Evolutionary conservation across 2,797 vertebrate species (phyloP).

Genomic region (Enteromius afrohamiltoni): DNA sequence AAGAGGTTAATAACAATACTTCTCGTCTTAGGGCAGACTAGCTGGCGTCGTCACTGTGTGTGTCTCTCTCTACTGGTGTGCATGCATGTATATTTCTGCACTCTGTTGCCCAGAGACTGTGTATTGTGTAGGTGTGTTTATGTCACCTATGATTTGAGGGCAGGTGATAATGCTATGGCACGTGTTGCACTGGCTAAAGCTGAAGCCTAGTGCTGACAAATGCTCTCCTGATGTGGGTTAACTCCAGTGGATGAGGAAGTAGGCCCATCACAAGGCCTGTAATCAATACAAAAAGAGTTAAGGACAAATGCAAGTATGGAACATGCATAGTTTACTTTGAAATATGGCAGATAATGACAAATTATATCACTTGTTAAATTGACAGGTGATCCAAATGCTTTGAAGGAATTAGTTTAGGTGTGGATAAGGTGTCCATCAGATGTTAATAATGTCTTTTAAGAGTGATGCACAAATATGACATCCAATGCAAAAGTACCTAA

Average conservation of each 20-base stretch:
- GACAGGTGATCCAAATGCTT: background rate
- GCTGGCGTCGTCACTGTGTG: slow-evolving; percentile 73
- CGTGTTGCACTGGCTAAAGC: slow-evolving; percentile 3
- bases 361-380: background rate
- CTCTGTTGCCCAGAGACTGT: slow-evolving; percentile 26
- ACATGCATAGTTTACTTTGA: background rate
- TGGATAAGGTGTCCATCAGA: background rate
- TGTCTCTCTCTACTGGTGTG: slow-evolving; percentile 47
- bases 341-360: background rate
- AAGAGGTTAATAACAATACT: slow-evolving; percentile 78
- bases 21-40: slow-evolving; percentile 73
- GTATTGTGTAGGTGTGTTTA: slow-evolving; percentile 28
- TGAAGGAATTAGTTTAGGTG: slow-evolving; percentile 13
- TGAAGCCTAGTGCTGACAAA: background rate
- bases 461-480: background rate
- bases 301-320: background rate
- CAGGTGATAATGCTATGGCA: slow-evolving; percentile 28
- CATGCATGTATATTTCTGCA: slow-evolving; percentile 47
- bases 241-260: background rate
- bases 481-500: slow-evolving; percentile 16
- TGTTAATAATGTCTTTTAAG: background rate
- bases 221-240: background rate
- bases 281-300: background rate
- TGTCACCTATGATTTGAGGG: slow-evolving; percentile 28
- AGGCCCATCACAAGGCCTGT: background rate